A percentile compares a stretch with the other conserved stretches of the same genome.
Evolutionary conservation across 2,888 invertebrate genomes (phyloP).

Genomic region (Salticus scenicus): DNA sequence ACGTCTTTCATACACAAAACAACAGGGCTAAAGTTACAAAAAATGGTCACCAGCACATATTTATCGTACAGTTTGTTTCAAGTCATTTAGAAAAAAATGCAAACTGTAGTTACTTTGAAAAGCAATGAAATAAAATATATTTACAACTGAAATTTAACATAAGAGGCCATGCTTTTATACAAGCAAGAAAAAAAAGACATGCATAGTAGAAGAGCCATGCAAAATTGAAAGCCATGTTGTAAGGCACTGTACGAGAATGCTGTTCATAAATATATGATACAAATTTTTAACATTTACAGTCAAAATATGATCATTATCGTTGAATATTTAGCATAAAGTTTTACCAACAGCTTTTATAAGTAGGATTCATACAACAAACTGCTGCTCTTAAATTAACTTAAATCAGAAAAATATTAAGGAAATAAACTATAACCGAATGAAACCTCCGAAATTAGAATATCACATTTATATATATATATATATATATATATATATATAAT

Average conservation of each 20-base stretch:
- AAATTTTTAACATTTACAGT: no score
- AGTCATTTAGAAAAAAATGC: conserved; percentile 16
- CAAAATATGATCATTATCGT: no score
- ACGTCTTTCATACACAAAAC: conserved; percentile 48
- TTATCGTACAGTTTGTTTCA: conserved; percentile 20
- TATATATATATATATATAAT: no score
- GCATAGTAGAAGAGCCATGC: conserved; percentile 22
- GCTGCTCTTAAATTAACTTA: no score
- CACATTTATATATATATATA: no score
- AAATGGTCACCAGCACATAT: conserved; percentile 32
- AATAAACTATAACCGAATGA: no score
- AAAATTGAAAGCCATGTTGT: neutral
- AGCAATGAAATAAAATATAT: conserved; percentile 20
- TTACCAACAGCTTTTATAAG: no score
- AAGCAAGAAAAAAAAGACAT: conserved; percentile 28
- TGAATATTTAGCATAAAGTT: no score
- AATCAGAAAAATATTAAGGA: no score
- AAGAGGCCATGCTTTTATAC: conserved; percentile 51
- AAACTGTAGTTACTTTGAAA: conserved; percentile 13
- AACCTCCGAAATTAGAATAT: no score
- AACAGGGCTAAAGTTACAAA: conserved; percentile 54
- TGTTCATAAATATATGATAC: conserved; percentile 12
- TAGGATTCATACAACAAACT: no score
- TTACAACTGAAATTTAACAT: conserved; percentile 31
- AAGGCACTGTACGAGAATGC: conserved; percentile 47